A percentile compares a stretch with the other conserved stretches of the same genome.
Conservation (phyloP, 2,797 vertebrate genomes). For the Hirundo rustica region DNA sequence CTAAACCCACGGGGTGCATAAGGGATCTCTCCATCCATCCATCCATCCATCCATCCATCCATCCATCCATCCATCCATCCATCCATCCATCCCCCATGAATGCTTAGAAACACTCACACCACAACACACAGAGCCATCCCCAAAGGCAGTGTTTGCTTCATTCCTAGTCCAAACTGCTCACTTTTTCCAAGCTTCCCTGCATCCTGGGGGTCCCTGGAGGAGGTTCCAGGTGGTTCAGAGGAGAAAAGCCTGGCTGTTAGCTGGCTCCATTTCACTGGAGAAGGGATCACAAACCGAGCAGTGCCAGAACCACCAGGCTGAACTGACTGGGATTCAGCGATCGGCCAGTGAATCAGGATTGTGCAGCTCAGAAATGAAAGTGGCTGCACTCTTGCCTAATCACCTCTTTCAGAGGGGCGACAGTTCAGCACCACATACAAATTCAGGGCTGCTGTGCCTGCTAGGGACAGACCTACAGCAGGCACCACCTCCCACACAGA, state of each 20-base stretch:
- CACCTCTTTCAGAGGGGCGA: not conserved
- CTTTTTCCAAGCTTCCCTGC: not conserved
- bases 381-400: not conserved
- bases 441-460: not conserved
- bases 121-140: not conserved
- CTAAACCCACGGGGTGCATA: rapidly evolving
- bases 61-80: not conserved
- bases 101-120: not conserved
- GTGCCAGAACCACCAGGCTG: not conserved
- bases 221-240: not conserved
- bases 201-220: not conserved
- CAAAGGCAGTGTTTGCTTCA: not conserved
- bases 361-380: not conserved
- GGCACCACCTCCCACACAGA: not conserved
- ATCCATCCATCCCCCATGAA: not conserved
- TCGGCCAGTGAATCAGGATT: not conserved
- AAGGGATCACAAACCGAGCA: not conserved
- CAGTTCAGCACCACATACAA: not conserved
- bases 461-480: not conserved
- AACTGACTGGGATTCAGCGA: not conserved
- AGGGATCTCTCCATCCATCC: not conserved
- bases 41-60: not conserved
- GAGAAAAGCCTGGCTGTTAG: not conserved
- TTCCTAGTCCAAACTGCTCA: not conserved
- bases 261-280: not conserved